Evolutionary conservation across 2,113 vertebrate species (phyloP), one percentile per base, ranked within the genome.

Genomic region (Sarotherodon lohbergeri): DNA sequence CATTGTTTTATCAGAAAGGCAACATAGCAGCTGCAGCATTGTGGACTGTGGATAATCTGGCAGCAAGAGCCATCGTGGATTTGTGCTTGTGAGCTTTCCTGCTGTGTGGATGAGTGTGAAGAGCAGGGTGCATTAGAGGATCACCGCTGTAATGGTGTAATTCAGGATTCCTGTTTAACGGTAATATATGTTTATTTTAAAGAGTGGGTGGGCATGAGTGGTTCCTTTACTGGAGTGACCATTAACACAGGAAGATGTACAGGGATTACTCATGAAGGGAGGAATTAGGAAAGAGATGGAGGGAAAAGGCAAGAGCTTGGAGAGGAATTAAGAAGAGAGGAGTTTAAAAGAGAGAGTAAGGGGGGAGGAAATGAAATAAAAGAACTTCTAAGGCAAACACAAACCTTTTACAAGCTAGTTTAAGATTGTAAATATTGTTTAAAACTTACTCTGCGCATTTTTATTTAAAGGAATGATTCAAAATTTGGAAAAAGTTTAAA

Each of bases 81-180:
- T 95, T 94, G 83, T 66, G 87, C 90, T 91, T 61, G 68, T 84
- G 88, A 88, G 88, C 41, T 36, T 90, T 82, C 55, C 86, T 43
- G 82, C 90, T 94, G 84, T 91, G 89, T 91, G 83, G 90, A 89
- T 11, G 34, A 87, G 87, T 92, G 92, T 90, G 92, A 93, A 87
- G 89, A 92, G 90, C 86, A 90, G 92, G 88, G 92, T 95, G 90
- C 92, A 86, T 93, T 93, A 95, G 91, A 94, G 91, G 94, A 95
- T 95, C 88, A 92, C 90, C 81, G 79, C 78, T 3, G 29, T 86
- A 93, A 88, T 91, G 89, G 83, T 92, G 93, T 92, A 92, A 93
- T 93, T 93, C 91, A 94, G 90, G 80, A 93, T 88, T 91, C 89
- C 79, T 87, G 68, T 73, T 87, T 73, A 80, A 52, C 13, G 29